These are phyloP conservation scores for Mesopsocus fuscifrons DNA, from an alignment of 2,888 invertebrate genomes.

Conservation along the genomic window DNA sequence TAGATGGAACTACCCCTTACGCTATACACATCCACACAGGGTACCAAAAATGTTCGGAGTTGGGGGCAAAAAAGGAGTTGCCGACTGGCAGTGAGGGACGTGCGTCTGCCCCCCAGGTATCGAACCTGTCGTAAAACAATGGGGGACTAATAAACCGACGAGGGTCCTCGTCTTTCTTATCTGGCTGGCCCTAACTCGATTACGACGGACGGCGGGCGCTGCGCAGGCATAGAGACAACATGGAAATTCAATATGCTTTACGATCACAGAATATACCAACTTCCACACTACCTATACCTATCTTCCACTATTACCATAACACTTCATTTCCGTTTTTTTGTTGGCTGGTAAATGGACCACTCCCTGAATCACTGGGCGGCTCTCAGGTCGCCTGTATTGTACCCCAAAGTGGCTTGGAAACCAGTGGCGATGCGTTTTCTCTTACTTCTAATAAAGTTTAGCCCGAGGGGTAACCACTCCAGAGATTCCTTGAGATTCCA, in stretches of 20 bases:
- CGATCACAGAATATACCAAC: neutral
- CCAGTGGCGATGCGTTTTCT: no score
- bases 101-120: neutral
- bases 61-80: no score
- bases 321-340: neutral
- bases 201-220: neutral
- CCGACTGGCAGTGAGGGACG: no score
- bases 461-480: no score
- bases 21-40: no score
- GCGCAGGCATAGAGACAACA: no score
- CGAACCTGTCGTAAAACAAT: neutral
- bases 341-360: neutral
- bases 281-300: neutral
- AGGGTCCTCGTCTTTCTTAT: neutral
- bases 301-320: neutral
- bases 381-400: no score
- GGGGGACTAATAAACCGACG: neutral
- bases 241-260: neutral
- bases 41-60: no score
- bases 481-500: no score
- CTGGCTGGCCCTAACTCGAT: neutral
- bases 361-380: neutral
- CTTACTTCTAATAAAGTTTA: no score
- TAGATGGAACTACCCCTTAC: no score
- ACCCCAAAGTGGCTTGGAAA: no score